Conservation (phyloP, 92 coral and sea anemone genomes). For the Umimayanthus chanpuru region DNA sequence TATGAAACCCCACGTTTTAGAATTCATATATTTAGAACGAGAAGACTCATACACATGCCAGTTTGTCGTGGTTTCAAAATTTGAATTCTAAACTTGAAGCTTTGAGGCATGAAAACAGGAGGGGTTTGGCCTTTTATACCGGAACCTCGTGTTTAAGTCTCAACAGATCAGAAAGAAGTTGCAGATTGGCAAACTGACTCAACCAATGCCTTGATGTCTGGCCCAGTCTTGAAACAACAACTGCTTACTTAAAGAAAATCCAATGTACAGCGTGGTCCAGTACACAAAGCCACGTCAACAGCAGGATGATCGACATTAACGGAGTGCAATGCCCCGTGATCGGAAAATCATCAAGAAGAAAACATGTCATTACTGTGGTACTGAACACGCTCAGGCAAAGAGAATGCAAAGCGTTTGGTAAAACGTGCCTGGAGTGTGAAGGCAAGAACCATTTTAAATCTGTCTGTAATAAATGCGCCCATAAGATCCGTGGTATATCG, state of each 20-base stretch:
- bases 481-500: not conserved
- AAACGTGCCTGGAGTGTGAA: constrained; percentile 32
- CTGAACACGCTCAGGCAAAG: constrained; percentile 33
- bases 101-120: too few relatives aligned
- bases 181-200: too few relatives aligned
- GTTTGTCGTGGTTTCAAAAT: too few relatives aligned
- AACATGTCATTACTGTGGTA: constrained; percentile 44
- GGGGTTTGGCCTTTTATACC: too few relatives aligned
- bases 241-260: constrained; percentile 45
- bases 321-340: constrained; percentile 17
- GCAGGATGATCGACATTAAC: not conserved
- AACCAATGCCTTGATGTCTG: too few relatives aligned
- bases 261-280: constrained; percentile 4
- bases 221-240: constrained; percentile 39
- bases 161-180: constrained; percentile 30
- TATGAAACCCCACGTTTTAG: too few relatives aligned
- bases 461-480: constrained; percentile 16
- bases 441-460: constrained; percentile 49
- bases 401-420: constrained; percentile 45
- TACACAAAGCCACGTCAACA: not conserved
- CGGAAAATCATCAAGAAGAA: not conserved
- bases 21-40: too few relatives aligned
- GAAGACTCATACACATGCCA: too few relatives aligned
- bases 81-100: too few relatives aligned
- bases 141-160: too few relatives aligned